These are phyloP conservation scores for Parnassius apollo DNA, from an alignment of 2,888 invertebrate species.

Conservation along the genomic window DNA sequence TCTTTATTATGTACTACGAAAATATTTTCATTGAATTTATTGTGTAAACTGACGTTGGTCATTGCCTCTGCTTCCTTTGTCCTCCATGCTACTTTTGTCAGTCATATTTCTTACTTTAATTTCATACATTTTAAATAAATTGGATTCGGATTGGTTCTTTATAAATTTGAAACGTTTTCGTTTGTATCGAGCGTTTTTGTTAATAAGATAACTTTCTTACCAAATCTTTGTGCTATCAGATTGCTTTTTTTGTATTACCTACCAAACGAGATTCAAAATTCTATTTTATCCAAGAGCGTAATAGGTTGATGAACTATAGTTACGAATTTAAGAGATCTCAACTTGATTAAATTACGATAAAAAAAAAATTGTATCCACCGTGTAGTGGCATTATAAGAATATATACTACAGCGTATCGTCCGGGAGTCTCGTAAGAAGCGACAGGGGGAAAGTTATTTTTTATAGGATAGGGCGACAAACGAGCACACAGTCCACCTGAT, in stretches of 20 bases:
- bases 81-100: conserved; percentile 27
- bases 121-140: conserved; percentile 40
- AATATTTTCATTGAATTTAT: not conserved
- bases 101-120: conserved; percentile 36
- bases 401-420: too few species aligned
- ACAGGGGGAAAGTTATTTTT: too few species aligned
- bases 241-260: not conserved
- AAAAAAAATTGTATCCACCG: too few species aligned
- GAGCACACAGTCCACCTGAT: too few species aligned
- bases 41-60: too few species aligned
- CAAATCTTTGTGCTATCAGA: conserved; percentile 18
- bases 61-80: conserved; percentile 8
- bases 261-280: conserved; percentile 7
- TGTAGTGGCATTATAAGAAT: too few species aligned
- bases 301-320: too few species aligned
- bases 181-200: conserved; percentile 31
- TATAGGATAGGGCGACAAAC: too few species aligned
- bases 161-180: conserved; percentile 34
- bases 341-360: too few species aligned
- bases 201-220: conserved; percentile 23
- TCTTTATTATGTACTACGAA: conserved; percentile 25
- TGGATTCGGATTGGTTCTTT: conserved; percentile 35
- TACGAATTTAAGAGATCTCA: too few species aligned
- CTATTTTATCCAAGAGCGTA: conserved; percentile 5
- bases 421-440: too few species aligned